phyloP scores from a whole-genome alignment of 1,140 invertebrate genomes.

The Drosophila gunungcola region DNA sequence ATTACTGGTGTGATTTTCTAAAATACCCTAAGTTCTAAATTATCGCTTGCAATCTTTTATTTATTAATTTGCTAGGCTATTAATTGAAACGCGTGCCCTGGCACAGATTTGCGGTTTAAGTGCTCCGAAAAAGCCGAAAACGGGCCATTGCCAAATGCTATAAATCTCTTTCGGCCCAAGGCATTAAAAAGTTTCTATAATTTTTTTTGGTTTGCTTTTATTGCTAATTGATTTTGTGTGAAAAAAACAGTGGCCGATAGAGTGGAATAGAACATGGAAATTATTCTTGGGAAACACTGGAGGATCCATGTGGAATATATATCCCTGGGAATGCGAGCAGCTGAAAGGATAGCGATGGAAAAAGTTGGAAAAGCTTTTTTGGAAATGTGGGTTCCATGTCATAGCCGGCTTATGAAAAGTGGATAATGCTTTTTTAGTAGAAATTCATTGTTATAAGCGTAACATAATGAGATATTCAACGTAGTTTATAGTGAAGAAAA shows the following conservation, averaged over 20 bases:
- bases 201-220: conserved; percentile 27
- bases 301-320: conserved; percentile 18
- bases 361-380: conserved; percentile 1
- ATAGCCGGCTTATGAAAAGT: neutral
- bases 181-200: conserved; percentile 59
- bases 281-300: conserved; percentile 13
- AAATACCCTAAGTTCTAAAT: conserved; percentile 6
- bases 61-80: conserved; percentile 14
- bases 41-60: conserved; percentile 1
- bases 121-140: conserved; percentile 47
- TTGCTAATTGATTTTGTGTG: conserved; percentile 55
- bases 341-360: conserved; percentile 9
- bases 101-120: conserved; percentile 27
- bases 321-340: conserved; percentile 26
- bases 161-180: conserved; percentile 52
- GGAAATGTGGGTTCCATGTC: conserved; percentile 20
- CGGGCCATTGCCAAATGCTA: conserved; percentile 27
- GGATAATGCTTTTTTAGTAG: neutral
- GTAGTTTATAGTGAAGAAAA: too few species aligned
- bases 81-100: conserved; percentile 41
- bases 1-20: neutral
- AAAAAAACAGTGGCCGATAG: conserved; percentile 10
- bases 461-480: too few species aligned
- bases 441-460: neutral
- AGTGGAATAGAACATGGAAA: conserved; percentile 17